phyloP scores from a whole-genome alignment of 2,888 invertebrate species.

The Taphrorychus bicolor region DNA sequence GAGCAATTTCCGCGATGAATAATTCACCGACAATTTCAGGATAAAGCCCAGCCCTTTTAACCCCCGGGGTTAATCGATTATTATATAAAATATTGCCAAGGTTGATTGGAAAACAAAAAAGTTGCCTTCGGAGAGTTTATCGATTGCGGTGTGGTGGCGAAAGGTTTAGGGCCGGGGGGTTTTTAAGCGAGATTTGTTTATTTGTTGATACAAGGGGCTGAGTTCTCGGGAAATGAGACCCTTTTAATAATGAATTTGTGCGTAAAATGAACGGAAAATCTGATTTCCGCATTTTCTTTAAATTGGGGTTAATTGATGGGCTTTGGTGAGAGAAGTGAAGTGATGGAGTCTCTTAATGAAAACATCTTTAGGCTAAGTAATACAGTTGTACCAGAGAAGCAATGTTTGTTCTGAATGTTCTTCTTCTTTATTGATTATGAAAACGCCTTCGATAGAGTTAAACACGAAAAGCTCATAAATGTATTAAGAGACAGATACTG shows the following conservation, averaged over 20 bases:
- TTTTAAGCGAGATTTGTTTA: background rate
- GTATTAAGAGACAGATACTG: no score
- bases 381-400: no score
- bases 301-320: background rate
- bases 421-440: no score
- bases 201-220: background rate
- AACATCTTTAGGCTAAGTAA: no score
- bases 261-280: background rate
- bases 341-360: no score
- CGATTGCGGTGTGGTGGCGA: background rate
- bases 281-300: background rate
- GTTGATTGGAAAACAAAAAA: conserved; percentile 5
- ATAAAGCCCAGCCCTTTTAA: conserved; percentile 17
- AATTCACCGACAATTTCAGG: conserved; percentile 22
- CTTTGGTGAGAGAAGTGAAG: no score
- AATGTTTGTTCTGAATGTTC: no score
- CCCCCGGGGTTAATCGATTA: conserved; percentile 18
- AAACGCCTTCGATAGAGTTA: no score
- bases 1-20: conserved; percentile 32
- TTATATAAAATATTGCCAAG: conserved; percentile 14
- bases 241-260: background rate
- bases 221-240: background rate
- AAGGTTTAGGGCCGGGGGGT: background rate
- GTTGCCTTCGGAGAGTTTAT: background rate
- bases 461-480: no score